A percentile compares a stretch with the other conserved stretches of the same genome.
phyloP scores from a whole-genome alignment of 2,113 vertebrate genomes.

The Regulus satrapa region DNA sequence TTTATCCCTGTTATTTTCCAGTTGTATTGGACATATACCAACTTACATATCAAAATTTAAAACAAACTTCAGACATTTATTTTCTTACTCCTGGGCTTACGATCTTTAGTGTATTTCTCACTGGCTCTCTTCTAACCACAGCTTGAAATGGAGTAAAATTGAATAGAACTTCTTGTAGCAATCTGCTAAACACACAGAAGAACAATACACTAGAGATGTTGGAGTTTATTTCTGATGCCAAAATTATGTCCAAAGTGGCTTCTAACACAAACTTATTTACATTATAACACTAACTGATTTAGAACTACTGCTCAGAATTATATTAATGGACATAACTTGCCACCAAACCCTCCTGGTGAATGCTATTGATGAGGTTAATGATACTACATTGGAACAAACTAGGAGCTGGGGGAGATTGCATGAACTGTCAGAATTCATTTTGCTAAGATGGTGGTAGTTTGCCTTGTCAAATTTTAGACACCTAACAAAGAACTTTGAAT shows the following conservation, averaged over 20 bases:
- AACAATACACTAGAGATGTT: not conserved
- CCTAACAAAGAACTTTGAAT: not conserved
- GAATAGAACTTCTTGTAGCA: not conserved
- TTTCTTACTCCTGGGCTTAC: not conserved
- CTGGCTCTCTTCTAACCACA: not conserved
- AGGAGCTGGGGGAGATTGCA: not conserved
- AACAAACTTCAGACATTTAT: not conserved
- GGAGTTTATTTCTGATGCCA: not conserved
- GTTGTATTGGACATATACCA: not conserved
- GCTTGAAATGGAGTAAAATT: constrained; percentile 2
- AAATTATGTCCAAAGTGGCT: not conserved
- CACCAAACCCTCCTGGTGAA: not conserved
- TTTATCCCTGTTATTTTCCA: not conserved
- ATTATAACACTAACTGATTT: not conserved
- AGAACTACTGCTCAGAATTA: not conserved
- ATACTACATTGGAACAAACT: not conserved
- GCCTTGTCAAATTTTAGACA: not conserved
- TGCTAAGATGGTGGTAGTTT: not conserved
- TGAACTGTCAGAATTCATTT: not conserved
- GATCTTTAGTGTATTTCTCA: not conserved
- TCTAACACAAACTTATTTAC: too few relatives aligned
- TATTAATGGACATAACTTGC: not conserved
- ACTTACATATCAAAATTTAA: not conserved
- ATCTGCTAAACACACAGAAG: not conserved
- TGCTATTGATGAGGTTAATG: not conserved